Percentiles rank a stretch among this genome's conserved stretches.
Evolutionary conservation across 2,113 vertebrate genomes (phyloP).

Genomic region (Raja brachyura): DNA sequence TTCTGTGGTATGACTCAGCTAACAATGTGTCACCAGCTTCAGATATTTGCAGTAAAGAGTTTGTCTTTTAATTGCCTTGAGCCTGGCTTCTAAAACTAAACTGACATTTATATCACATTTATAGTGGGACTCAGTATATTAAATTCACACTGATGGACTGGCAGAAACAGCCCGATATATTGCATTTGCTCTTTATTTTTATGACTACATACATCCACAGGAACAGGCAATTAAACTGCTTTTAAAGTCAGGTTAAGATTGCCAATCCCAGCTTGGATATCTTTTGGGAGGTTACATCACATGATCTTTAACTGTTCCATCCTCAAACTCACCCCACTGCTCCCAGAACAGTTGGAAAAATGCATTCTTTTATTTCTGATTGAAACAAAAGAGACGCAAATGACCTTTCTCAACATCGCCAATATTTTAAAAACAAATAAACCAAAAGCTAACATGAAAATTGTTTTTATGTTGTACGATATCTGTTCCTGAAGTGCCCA

Average conservation of each 20-base stretch:
- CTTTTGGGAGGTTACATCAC: background rate
- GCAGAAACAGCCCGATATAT: background rate
- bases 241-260: background rate
- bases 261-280: background rate
- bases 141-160: constrained; percentile 12
- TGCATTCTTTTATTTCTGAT: background rate
- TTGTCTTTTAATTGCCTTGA: background rate
- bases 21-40: background rate
- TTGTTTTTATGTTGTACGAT: background rate
- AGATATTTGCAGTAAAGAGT: background rate
- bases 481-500: background rate
- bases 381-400: background rate
- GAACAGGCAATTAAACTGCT: background rate
- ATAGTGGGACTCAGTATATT: background rate
- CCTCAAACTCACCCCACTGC: too few species aligned
- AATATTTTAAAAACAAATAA: background rate
- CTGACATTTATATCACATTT: constrained; percentile 19
- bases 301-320: too few species aligned
- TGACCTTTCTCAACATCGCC: background rate
- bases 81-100: background rate
- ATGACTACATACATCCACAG: background rate
- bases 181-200: background rate
- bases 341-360: background rate
- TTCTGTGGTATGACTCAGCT: background rate
- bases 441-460: too few species aligned